Evolutionary conservation across 1,140 invertebrate genomes (phyloP).

Genomic region (Eciton burchellii): DNA sequence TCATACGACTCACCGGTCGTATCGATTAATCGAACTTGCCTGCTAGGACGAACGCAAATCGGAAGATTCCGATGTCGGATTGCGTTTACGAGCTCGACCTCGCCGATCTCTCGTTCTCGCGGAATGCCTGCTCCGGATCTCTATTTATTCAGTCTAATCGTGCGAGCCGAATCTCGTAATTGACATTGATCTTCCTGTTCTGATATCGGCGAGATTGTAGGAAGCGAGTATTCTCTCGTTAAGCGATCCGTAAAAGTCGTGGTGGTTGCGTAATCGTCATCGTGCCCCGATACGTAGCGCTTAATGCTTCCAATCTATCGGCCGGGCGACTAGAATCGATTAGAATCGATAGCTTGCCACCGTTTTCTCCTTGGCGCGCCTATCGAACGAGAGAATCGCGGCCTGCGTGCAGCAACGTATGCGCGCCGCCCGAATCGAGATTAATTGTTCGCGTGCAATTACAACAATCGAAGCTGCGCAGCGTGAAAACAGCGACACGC

Average conservation of each 20-base stretch:
- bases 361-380: conserved; percentile 7
- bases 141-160: no score
- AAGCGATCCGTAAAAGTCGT: no score
- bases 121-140: no score
- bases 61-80: no score
- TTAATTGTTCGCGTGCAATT: conserved; percentile 63
- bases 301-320: background rate
- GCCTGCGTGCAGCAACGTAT: conserved; percentile 3
- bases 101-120: no score
- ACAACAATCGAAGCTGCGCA: conserved; percentile 37
- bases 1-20: conserved; percentile 66
- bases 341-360: background rate
- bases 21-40: no score
- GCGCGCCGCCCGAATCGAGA: conserved; percentile 36
- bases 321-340: background rate
- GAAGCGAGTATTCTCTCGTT: no score
- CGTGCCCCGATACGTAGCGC: background rate
- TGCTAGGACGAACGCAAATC: no score
- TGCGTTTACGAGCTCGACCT: no score
- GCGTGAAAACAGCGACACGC: background rate
- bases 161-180: no score
- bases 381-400: conserved; percentile 40
- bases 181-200: no score
- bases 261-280: background rate
- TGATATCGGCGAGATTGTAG: no score